Percentiles rank a stretch among this genome's conserved stretches.
Evolutionary conservation across 2,113 vertebrate genomes (phyloP).

Genomic region (Hippoglossus stenolepis): DNA sequence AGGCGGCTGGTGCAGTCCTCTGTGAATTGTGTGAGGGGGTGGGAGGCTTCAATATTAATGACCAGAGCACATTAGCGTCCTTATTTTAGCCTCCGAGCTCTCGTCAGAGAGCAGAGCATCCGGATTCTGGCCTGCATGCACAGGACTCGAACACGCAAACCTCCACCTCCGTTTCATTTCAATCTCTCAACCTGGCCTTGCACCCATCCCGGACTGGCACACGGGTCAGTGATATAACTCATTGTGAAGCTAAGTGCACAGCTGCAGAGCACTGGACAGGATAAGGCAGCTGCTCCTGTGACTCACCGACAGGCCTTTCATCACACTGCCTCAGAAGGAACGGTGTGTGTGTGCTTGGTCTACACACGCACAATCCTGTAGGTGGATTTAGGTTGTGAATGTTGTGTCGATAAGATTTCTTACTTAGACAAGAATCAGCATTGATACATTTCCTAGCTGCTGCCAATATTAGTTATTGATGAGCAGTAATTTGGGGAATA

Average conservation of each 20-base stretch:
- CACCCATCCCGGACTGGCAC: neutral
- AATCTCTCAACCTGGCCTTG: constrained; percentile 34
- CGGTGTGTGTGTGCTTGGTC: constrained; percentile 26
- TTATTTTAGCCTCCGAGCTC: constrained; percentile 52
- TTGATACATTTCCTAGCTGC: neutral
- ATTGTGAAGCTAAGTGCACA: constrained; percentile 68
- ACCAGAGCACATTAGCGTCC: constrained; percentile 26
- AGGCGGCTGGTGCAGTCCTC: constrained; percentile 10
- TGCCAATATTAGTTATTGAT: neutral
- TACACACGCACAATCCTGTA: neutral
- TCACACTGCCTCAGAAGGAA: constrained; percentile 67
- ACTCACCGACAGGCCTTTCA: constrained; percentile 68
- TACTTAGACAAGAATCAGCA: constrained; percentile 1
- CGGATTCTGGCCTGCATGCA: neutral
- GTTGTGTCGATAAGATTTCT: too few relatives aligned
- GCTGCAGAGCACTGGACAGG: constrained; percentile 63
- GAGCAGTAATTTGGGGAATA: neutral
- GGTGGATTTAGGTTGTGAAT: too few relatives aligned
- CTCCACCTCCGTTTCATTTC: constrained; percentile 36
- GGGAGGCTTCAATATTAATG: constrained; percentile 39
- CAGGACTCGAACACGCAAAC: constrained; percentile 14
- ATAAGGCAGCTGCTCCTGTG: constrained; percentile 75
- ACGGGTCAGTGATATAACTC: constrained; percentile 56
- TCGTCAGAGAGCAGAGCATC: constrained; percentile 48
- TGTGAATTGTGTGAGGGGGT: constrained; percentile 38